Evolutionary conservation across 2,888 invertebrate genomes (phyloP), one percentile per base, ranked within the genome.

Genomic region (Phortica magna): DNA sequence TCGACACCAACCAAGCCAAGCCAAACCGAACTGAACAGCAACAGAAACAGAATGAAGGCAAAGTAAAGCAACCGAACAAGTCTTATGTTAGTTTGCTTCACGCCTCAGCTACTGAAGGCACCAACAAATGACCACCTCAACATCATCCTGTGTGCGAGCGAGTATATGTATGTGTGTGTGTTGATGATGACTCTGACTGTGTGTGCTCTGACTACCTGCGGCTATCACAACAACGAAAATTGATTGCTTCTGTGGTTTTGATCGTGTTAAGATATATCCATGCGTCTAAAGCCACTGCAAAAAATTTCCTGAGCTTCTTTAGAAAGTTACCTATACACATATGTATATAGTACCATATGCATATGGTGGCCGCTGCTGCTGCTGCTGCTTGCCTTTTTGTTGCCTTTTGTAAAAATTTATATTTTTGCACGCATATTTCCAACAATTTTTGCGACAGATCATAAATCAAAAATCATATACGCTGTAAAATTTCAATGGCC

Each of bases 391-490:
- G n/a, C n/a, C n/a, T n/a, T n/a, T n/a, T n/a, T n/a, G n/a, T n/a
- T n/a, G n/a, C 0, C 53, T 75, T 79, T 74, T 48, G 19, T 65
- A 76, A 31, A 61, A 48, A 53, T 55, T 43, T 75, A 76, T 68
- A 80, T 78, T 80, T 80, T 78, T 79, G 78, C 79, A 81, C 74
- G 77, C 80, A 79, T 74, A 74, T 74, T 74, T 81, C 79, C 83
- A 83, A 84, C 88, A 84, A 87, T 88, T 89, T 85, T 90, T 84
- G 90, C 89, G 89, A 88, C 89, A 89, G 87, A 85, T 84, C 84
- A 90, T 90, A 91, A 90, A 90, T 90, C 91, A 90, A 90, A 85
- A 90, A 90, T 90, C 88, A 89, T 91, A 90, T 82, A 91, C 88
- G 90, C 88, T 89, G 79, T 78, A 73, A 74, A 79, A 82, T 83